Evolutionary conservation across 2,113 vertebrate species (phyloP).

Genomic region (Tricholaema leucomelas): DNA sequence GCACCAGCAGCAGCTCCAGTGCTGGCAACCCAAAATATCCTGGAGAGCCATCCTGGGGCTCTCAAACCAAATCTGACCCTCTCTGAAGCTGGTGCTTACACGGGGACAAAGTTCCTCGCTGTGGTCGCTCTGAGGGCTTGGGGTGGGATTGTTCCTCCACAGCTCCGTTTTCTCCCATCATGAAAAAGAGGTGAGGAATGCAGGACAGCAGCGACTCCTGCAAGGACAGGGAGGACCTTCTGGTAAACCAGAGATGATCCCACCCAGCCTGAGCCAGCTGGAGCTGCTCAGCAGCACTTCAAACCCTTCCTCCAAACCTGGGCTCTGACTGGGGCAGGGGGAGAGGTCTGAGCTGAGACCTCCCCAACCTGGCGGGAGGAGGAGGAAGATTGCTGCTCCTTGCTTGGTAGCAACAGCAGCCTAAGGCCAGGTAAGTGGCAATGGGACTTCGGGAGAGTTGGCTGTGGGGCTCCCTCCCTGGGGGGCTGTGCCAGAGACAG

Average conservation of each 20-base stretch:
- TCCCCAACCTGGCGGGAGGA: background rate
- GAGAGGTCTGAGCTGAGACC: background rate
- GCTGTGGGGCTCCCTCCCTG: rapidly evolving
- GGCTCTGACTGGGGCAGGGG: background rate
- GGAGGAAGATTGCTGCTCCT: background rate
- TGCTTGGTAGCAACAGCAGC: too few relatives aligned
- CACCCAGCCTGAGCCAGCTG: background rate
- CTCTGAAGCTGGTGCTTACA: background rate
- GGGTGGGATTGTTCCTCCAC: background rate
- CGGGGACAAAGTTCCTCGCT: background rate
- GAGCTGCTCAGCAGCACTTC: background rate
- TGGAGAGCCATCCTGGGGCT: too few relatives aligned
- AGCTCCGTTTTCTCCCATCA: background rate
- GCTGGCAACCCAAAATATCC: background rate
- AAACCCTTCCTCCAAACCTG: background rate
- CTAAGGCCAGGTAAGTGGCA: background rate
- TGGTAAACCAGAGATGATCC: background rate
- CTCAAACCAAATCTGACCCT: background rate
- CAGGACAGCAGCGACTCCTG: background rate
- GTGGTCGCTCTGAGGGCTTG: background rate
- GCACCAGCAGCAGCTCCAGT: background rate
- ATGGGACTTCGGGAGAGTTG: background rate
- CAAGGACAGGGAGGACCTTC: background rate
- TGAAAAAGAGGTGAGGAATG: background rate
- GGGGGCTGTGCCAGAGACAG: background rate